A percentile compares a stretch with the other conserved stretches of the same genome.
Evolutionary conservation across 1,140 invertebrate genomes (phyloP).

Genomic region (Orchesella cincta): DNA sequence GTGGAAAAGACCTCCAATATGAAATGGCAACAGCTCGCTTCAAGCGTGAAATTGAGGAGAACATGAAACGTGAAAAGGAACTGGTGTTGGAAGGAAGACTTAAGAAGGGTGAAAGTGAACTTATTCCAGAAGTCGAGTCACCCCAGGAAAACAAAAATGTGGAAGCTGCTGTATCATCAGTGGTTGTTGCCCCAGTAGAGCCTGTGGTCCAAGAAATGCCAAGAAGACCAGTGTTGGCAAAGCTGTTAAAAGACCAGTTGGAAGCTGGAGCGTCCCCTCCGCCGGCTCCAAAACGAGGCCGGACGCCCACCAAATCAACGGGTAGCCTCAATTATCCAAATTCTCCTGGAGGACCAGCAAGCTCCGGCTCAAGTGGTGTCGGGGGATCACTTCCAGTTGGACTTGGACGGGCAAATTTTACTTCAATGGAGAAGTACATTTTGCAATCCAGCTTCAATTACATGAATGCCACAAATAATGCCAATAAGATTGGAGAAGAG

Average conservation of each 20-base stretch:
- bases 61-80: constrained; percentile 34
- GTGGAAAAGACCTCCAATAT: constrained; percentile 34
- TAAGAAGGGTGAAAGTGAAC: constrained; percentile 12
- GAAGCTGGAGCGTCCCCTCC: neutral
- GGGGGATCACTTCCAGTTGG: neutral
- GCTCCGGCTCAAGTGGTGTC: neutral
- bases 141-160: neutral
- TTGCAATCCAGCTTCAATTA: constrained; percentile 33
- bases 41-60: constrained; percentile 40
- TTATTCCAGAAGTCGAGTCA: neutral
- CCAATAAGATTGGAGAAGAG: neutral
- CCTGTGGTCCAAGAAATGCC: neutral
- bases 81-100: constrained; percentile 27
- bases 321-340: neutral
- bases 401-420: constrained; percentile 27
- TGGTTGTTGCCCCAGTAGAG: neutral
- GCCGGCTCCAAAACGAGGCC: neutral
- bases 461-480: constrained; percentile 29
- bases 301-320: neutral
- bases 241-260: neutral
- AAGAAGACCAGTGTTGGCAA: neutral
- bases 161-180: neutral
- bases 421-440: constrained; percentile 37
- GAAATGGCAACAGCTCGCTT: constrained; percentile 41
- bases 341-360: neutral